phyloP scores from a whole-genome alignment of 2,113 vertebrate species.

The Rhodinocichla rosea region DNA sequence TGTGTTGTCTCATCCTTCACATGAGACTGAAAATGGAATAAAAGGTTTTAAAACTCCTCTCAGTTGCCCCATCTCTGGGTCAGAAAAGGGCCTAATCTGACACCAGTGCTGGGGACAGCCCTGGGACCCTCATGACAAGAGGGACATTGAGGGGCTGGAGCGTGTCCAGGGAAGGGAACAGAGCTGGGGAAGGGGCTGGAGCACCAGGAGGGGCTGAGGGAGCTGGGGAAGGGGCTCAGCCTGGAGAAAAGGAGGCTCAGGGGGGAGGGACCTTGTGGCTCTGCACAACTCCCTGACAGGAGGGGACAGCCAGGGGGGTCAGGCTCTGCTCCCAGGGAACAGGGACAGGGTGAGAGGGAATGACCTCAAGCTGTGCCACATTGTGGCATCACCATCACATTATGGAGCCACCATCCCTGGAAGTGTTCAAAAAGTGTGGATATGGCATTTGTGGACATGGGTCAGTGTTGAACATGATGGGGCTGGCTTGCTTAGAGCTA shows the following conservation, averaged over 20 bases:
- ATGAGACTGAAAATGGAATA: too few relatives aligned
- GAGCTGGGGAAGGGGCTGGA: background rate
- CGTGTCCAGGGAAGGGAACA: accelerated
- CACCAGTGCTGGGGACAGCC: background rate
- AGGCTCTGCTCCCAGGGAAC: background rate
- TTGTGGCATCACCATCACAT: background rate
- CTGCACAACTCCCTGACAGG: background rate
- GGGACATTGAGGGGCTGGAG: background rate
- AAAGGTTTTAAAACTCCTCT: too few relatives aligned
- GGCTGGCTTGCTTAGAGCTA: too few relatives aligned
- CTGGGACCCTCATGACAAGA: background rate
- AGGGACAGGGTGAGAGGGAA: background rate
- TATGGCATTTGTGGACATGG: background rate
- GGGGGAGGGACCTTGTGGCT: background rate
- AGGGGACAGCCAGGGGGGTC: accelerated
- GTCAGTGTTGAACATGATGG: background rate
- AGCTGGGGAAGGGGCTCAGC: background rate
- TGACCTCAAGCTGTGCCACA: accelerated
- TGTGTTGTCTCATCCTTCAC: too few relatives aligned
- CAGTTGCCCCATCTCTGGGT: too few relatives aligned
- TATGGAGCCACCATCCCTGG: background rate
- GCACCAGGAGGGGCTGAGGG: accelerated
- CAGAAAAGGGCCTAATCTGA: too few relatives aligned
- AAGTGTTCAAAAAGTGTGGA: too few relatives aligned
- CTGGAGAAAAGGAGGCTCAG: background rate